phyloP scores from a whole-genome alignment of 2,113 vertebrate species.

The Oplegnathus fasciatus region DNA sequence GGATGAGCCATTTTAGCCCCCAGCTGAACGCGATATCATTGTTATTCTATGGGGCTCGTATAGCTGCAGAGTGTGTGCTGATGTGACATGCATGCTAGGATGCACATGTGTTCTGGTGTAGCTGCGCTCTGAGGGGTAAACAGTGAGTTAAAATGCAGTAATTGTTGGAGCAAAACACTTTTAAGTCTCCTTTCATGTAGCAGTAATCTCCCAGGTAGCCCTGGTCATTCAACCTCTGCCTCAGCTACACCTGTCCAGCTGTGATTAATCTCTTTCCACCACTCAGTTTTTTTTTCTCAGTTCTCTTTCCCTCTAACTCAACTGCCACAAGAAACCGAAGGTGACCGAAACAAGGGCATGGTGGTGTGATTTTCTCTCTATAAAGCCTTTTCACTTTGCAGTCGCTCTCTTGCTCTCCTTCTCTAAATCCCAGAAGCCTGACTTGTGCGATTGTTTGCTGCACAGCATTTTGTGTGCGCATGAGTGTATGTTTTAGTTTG shows the following conservation, averaged over 20 bases:
- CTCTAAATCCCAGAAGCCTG: constrained; percentile 27
- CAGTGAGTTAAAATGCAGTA: constrained; percentile 40
- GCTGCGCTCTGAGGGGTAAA: not conserved
- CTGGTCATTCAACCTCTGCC: constrained; percentile 49
- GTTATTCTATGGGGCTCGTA: constrained; percentile 44
- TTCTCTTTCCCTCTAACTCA: constrained; percentile 32
- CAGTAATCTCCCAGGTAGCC: constrained; percentile 24
- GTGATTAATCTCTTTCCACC: constrained; percentile 61
- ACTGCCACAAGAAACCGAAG: constrained; percentile 54
- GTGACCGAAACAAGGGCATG: constrained; percentile 55
- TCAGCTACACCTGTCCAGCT: constrained; percentile 51
- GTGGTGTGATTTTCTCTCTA: constrained; percentile 35
- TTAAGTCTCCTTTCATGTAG: constrained; percentile 37
- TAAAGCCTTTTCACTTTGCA: constrained; percentile 1
- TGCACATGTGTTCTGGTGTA: constrained; percentile 12
- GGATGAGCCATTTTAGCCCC: constrained; percentile 42
- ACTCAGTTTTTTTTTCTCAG: not conserved
- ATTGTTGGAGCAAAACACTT: constrained; percentile 27
- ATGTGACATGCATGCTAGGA: constrained; percentile 24
- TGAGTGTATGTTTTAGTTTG: constrained; percentile 17
- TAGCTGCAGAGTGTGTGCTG: constrained; percentile 10
- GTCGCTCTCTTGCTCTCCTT: not conserved
- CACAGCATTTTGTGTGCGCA: not conserved
- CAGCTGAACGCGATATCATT: constrained; percentile 33
- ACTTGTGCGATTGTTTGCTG: constrained; percentile 40